phyloP scores from a whole-genome alignment of 1,140 invertebrate genomes.

The Cyclina sinensis region DNA sequence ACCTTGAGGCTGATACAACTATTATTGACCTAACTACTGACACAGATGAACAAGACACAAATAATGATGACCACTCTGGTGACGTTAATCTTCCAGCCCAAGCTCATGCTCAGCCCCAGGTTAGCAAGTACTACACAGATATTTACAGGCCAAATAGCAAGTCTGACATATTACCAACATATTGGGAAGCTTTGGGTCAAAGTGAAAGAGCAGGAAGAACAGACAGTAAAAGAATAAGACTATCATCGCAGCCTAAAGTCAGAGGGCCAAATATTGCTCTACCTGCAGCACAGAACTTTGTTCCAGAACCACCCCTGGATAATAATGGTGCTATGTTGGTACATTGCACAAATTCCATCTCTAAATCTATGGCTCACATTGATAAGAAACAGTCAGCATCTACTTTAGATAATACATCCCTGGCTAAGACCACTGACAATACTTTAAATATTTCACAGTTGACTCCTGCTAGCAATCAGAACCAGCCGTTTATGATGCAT shows the following conservation, averaged over 20 bases:
- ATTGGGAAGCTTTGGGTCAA: constrained; percentile 27
- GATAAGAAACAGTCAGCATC: background rate
- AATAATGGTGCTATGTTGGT: constrained; percentile 48
- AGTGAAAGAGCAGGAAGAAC: constrained; percentile 22
- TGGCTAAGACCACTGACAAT: background rate
- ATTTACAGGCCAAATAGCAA: constrained; percentile 1
- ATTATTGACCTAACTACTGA: background rate
- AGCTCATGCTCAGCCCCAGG: background rate
- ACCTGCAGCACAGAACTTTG: background rate
- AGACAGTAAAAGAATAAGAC: background rate
- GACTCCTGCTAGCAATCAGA: background rate
- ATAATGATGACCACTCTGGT: background rate
- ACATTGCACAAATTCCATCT: constrained; percentile 48
- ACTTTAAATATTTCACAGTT: background rate
- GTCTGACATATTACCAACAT: background rate
- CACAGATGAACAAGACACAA: background rate
- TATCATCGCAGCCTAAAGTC: background rate
- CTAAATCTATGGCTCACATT: constrained; percentile 36
- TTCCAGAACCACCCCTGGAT: constrained; percentile 14
- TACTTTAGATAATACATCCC: background rate
- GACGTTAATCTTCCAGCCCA: background rate
- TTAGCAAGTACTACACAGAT: constrained; percentile 44
- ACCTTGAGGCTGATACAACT: constrained; percentile 7
- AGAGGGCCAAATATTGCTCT: constrained; percentile 21
- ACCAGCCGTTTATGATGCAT: background rate